phyloP scores from a whole-genome alignment of 2,888 invertebrate species.

The Habrosyne pyritoides region DNA sequence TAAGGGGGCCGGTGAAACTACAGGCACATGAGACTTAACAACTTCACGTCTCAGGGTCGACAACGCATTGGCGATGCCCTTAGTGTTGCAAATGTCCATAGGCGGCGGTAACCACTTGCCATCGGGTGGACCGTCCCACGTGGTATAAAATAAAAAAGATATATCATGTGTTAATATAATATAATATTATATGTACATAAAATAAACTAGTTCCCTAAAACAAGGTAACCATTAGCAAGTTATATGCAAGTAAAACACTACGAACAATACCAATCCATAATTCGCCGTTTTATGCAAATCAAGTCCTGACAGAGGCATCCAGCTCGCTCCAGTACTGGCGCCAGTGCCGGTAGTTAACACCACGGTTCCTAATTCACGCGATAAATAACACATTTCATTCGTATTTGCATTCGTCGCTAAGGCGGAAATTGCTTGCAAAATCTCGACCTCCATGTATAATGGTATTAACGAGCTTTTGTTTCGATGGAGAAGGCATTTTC shows the following conservation, averaged over 20 bases:
- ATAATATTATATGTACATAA: too few species aligned
- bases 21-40: too few species aligned
- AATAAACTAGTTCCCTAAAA: too few species aligned
- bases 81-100: too few species aligned
- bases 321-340: conserved; percentile 11
- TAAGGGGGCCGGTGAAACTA: too few species aligned
- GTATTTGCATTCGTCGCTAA: conserved; percentile 75
- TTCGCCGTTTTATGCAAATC: conserved; percentile 42
- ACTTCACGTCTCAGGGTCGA: too few species aligned
- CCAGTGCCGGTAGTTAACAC: conserved; percentile 48
- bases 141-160: too few species aligned
- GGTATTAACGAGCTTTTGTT: conserved; percentile 35
- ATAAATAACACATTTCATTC: conserved; percentile 78
- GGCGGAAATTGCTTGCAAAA: conserved; percentile 77
- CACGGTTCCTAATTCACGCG: conserved; percentile 66
- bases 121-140: too few species aligned
- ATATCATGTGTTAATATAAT: too few species aligned
- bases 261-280: conserved; percentile 35
- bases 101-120: too few species aligned
- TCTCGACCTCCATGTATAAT: conserved; percentile 58
- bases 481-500: conserved; percentile 44
- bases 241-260: conserved; percentile 1
- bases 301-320: conserved; percentile 12
- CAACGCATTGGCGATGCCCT: too few species aligned
- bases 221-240: neutral